Conservation (phyloP, 35 echinoderm and acorn worm species). For the Diadema setosum region DNA sequence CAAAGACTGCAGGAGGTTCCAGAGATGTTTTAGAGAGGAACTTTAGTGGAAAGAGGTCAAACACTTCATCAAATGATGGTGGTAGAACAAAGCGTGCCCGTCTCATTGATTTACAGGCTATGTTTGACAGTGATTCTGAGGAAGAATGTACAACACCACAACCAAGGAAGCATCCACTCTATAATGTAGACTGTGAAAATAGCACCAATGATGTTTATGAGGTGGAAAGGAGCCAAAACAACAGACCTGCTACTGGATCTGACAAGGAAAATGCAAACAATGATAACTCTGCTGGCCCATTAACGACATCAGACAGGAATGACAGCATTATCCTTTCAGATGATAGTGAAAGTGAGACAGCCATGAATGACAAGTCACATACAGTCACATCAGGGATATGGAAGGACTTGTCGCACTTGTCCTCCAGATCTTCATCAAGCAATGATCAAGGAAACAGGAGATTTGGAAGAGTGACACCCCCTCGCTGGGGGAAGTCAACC, state of each 20-base stretch:
- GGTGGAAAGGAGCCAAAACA: neutral
- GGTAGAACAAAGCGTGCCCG: neutral
- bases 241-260: neutral
- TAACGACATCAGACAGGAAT: too few relatives aligned
- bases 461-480: neutral
- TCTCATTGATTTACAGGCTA: constrained; percentile 33
- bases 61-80: neutral
- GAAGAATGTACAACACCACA: too few relatives aligned
- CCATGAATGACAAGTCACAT: neutral
- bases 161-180: too few relatives aligned
- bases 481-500: neutral
- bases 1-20: too few relatives aligned
- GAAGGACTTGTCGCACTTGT: neutral
- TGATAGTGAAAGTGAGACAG: neutral
- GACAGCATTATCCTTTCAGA: too few relatives aligned
- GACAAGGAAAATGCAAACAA: neutral
- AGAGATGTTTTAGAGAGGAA: too few relatives aligned
- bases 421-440: neutral
- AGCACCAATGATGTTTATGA: neutral
- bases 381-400: neutral
- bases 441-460: neutral
- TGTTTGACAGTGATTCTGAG: constrained; percentile 63
- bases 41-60: neutral
- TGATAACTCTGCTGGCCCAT: too few relatives aligned
- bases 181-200: too few relatives aligned